Evolutionary conservation across 2,113 vertebrate species (phyloP).

Genomic region (Gorilla gorilla): DNA sequence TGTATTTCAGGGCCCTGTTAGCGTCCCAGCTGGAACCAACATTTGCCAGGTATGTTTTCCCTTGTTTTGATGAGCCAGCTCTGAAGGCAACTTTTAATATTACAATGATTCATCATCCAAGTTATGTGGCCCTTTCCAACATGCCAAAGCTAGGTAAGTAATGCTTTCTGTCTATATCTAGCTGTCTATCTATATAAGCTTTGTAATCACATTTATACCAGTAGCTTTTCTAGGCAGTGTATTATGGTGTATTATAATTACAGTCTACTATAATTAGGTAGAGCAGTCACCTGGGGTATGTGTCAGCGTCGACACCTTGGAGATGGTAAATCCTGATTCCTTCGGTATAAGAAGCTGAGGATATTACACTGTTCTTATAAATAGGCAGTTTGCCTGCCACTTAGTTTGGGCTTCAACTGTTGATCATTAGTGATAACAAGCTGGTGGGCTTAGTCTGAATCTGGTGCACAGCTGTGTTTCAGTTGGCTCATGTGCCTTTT

Average conservation of each 20-base stretch:
- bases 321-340: background rate
- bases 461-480: background rate
- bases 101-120: slow-evolving; percentile 86
- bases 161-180: background rate
- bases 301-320: background rate
- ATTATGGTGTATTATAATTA: background rate
- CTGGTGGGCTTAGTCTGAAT: background rate
- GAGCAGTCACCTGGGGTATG: background rate
- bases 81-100: slow-evolving; percentile 89
- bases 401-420: background rate
- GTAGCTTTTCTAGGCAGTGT: background rate
- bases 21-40: slow-evolving; percentile 86
- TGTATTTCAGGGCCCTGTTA: slow-evolving; percentile 83
- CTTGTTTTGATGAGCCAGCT: slow-evolving; percentile 90
- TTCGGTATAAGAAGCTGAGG: background rate
- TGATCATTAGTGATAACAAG: background rate
- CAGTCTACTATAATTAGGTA: background rate
- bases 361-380: background rate
- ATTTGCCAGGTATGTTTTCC: slow-evolving; percentile 85
- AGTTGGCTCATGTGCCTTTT: background rate
- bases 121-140: slow-evolving; percentile 87
- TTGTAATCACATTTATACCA: background rate
- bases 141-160: slow-evolving; percentile 87
- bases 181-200: background rate
- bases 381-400: background rate